Evolutionary conservation across 1,140 invertebrate genomes (phyloP).

Genomic region (Drosophila kanapiae): DNA sequence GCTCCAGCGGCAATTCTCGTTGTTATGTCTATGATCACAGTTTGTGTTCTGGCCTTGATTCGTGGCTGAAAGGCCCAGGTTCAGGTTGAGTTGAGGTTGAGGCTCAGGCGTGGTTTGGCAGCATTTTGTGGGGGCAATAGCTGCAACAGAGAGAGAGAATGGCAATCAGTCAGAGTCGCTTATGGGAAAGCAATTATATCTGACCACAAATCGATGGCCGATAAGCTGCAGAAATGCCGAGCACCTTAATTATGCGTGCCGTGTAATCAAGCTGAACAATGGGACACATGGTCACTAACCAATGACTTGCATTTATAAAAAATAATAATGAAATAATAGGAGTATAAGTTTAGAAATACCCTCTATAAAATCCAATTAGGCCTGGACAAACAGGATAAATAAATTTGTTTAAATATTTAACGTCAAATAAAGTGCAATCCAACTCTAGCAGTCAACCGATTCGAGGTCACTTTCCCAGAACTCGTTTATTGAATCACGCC

Average conservation of each 20-base stretch:
- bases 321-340: too few relatives aligned
- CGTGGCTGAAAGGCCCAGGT: conserved; percentile 40
- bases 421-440: too few relatives aligned
- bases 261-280: conserved; percentile 23
- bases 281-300: neutral
- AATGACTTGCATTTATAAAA: neutral
- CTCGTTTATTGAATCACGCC: neutral
- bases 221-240: conserved; percentile 56
- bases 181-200: conserved; percentile 39
- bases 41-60: conserved; percentile 57
- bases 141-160: conserved; percentile 44
- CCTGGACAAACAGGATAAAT: too few relatives aligned
- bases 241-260: conserved; percentile 40
- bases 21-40: conserved; percentile 79
- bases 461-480: conserved; percentile 4
- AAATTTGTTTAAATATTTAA: neutral
- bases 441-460: too few relatives aligned
- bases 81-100: conserved; percentile 45
- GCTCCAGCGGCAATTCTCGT: conserved; percentile 32
- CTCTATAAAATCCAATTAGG: too few relatives aligned
- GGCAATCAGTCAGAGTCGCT: conserved; percentile 20
- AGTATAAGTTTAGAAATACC: too few relatives aligned
- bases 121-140: conserved; percentile 71
- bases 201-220: conserved; percentile 19
- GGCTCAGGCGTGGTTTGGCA: conserved; percentile 75